phyloP scores from a whole-genome alignment of 2,113 vertebrate genomes.

The Dunckerocampus dactyliophorus region DNA sequence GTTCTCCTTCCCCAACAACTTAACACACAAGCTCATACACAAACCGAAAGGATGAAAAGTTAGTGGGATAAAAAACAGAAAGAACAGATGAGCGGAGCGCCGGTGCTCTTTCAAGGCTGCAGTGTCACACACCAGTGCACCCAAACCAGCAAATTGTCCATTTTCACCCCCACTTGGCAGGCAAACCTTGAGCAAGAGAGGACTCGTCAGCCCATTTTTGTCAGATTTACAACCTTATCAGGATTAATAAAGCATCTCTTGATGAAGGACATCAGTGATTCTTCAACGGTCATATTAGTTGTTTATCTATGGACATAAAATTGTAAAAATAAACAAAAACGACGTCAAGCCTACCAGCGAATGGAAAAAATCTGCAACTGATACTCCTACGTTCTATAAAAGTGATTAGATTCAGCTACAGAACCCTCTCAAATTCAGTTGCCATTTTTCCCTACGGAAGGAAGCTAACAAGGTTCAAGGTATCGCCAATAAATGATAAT shows the following conservation, averaged over 20 bases:
- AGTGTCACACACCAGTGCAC: constrained; percentile 24
- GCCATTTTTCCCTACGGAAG: too few relatives aligned
- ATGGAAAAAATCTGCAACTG: too few relatives aligned
- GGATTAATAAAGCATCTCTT: not conserved
- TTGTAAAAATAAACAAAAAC: too few relatives aligned
- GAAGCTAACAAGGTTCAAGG: too few relatives aligned
- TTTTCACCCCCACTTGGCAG: not conserved
- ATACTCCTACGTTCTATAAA: too few relatives aligned
- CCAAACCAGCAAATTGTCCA: not conserved
- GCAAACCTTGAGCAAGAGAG: not conserved
- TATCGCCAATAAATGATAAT: too few relatives aligned
- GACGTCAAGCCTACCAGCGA: too few relatives aligned
- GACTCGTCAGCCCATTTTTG: not conserved
- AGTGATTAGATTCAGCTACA: too few relatives aligned
- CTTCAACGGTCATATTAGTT: too few relatives aligned
- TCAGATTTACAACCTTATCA: not conserved
- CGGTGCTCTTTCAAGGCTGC: constrained; percentile 9
- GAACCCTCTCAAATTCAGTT: too few relatives aligned
- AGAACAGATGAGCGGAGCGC: constrained; percentile 30
- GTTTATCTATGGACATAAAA: too few relatives aligned
- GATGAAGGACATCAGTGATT: not conserved
- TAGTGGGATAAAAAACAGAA: constrained; percentile 23
- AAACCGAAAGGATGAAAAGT: constrained; percentile 18
- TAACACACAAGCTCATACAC: not conserved
- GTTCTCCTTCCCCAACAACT: not conserved